Conservation (phyloP, 2,888 invertebrate genomes). For the Pharmacophagus antenor region DNA sequence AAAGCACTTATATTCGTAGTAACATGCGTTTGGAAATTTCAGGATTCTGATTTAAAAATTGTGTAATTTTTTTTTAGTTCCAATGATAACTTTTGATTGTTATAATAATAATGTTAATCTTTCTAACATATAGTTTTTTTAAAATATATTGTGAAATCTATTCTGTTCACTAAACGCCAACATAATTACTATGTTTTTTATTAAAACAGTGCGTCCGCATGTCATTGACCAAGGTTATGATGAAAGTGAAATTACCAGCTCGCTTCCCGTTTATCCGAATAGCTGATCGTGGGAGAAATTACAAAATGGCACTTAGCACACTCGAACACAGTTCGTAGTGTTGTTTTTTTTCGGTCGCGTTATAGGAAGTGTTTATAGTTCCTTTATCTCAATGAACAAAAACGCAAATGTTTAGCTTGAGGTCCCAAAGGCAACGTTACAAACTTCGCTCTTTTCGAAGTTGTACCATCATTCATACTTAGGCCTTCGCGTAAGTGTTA, state of each 20-base stretch:
- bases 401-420: neutral
- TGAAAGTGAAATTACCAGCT: constrained; percentile 66
- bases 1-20: too few species aligned
- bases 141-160: neutral
- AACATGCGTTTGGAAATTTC: too few species aligned
- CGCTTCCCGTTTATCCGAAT: constrained; percentile 52
- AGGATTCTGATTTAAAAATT: too few species aligned
- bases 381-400: neutral
- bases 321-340: constrained; percentile 29
- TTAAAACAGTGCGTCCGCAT: constrained; percentile 39
- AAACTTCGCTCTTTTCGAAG: constrained; percentile 14
- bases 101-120: neutral
- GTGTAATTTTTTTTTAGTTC: too few species aligned
- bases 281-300: constrained; percentile 53
- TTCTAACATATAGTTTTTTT: too few species aligned
- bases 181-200: neutral
- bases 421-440: constrained; percentile 8
- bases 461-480: neutral
- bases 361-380: constrained; percentile 20
- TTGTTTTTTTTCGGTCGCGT: constrained; percentile 12
- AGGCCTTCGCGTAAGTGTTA: neutral
- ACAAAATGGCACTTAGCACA: constrained; percentile 24
- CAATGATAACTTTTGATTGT: too few species aligned
- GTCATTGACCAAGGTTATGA: constrained; percentile 60
- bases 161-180: neutral